Base-by-base conservation (phyloP, 2,888 invertebrate genomes). In the Drosophila limbata region DNA sequence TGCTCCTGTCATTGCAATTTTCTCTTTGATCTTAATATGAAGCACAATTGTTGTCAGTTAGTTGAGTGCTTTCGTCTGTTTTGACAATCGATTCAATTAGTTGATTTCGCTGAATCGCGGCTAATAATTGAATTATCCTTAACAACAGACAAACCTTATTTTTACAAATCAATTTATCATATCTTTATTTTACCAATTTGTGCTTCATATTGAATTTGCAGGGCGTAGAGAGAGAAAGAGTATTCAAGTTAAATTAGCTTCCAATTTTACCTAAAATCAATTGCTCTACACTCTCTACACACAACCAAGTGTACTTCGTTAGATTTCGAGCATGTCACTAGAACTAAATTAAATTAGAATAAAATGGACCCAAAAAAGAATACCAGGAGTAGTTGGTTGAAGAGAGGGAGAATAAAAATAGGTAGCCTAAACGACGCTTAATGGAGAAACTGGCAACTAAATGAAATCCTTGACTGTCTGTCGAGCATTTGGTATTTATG, bases 321-420 rank as follows among this genome's bases (percentile, higher is more conserved):
- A 33, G 50, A 50, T 10, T 10, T 50, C 50, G 51, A 47, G 59
- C 51, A 68, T 68, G 53, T 56, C 73, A 57, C 73, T 60, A 60
- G 62, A 73, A 77, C 66, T 64, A 78, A 78, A 75, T 78, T 66
- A 72, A 78, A 81, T 81, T 81, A 74, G 67, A 83, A 70, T 78
- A 80, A 78, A 81, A 75, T 62, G 62, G 44, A 39, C 55, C n/a
- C n/a, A 55, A 28, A 28, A 37, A 73, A 45, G 19, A 50, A 51
- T 44, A 35, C 33, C 19, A 19, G n/a, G 31, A 28, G 37, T 9
- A 35, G 25, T 25, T 51, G 51, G 28, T 15, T 28, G 28, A 47
- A 39, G 17, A 21, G 17, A 56, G 15, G 28, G 8, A 10, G 53
- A 25, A 37, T 25, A 21, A 59, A 56, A 69, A 69, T 55, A 70